Base-by-base conservation (phyloP, 92 coral and sea anemone genomes). In the Epizoanthus rinbou region DNA sequence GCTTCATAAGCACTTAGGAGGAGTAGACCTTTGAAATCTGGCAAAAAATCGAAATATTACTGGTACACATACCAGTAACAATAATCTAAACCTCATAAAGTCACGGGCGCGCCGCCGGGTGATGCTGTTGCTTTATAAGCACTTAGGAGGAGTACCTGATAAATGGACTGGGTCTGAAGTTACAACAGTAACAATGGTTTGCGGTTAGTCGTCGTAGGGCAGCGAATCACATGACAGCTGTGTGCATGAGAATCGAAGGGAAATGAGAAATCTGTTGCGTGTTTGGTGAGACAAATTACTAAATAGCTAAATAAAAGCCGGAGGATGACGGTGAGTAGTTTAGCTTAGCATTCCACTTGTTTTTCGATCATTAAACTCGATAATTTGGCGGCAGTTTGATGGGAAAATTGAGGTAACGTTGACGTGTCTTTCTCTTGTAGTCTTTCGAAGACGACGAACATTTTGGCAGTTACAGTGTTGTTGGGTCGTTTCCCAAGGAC, bases 401-500 rank as follows among this genome's bases (percentile, higher is more conserved):
- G 0, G n/a, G 31, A 41, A 4, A 33, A 39, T 14, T 3, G 21
- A 9, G 14, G 3, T 6, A 41, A 59, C 3, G 15, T 17, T 31
- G 67, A 58, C 28, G 69, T 21, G 3, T 19, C 45, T 10, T 45
- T 3, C 64, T 21, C 75, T 64, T 33, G 23, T 73, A 96, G 99
- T 96, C 99, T 2, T 93, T 33, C 60, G 99, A 96, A 57, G 99
- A 96, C 53, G 98, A 94, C 73, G 99, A 91, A 16, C 87, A 96
- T 80, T 96, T 94, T 64, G 98, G 99, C 28, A 96, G 99, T 80
- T 93, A 96, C 86, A 94, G 98, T 39, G 95, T 93, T 3, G 99
- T 96, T 1, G 99, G 99, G 9, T 96, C 99, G 1, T 96, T 96
- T 74, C 99, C 99, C 10, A 96, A 94, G 86, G 99, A 96, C 82